A percentile compares a stretch with the other conserved stretches of the same genome.
Conservation (phyloP, 2,888 invertebrate genomes). For the Dilophus febrilis region DNA sequence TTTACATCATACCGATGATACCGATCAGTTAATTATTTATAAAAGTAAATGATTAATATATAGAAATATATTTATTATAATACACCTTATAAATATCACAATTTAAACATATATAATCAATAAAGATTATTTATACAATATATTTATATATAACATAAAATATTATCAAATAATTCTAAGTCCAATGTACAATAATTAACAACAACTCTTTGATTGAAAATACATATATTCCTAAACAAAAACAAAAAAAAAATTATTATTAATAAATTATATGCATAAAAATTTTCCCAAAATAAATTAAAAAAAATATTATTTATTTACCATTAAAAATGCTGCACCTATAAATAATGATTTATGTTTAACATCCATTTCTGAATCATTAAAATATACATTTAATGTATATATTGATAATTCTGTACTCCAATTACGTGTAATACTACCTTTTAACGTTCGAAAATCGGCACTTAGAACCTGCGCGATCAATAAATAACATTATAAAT, state of each 20-base stretch:
- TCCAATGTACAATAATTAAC: too few species aligned
- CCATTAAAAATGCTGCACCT: conserved; percentile 70
- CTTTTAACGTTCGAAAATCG: conserved; percentile 43
- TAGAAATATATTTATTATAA: too few species aligned
- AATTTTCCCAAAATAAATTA: neutral
- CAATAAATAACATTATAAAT: too few species aligned
- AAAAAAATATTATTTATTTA: too few species aligned
- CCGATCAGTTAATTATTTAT: too few species aligned
- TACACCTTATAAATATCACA: too few species aligned
- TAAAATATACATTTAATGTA: conserved; percentile 57
- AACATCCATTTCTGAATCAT: conserved; percentile 48
- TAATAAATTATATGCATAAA: neutral
- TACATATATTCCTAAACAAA: conserved; percentile 24
- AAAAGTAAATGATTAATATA: too few species aligned
- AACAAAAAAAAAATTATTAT: conserved; percentile 1
- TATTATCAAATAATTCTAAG: too few species aligned
- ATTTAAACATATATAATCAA: too few species aligned
- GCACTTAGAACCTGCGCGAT: conserved; percentile 37
- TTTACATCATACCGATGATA: too few species aligned
- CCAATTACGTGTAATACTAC: conserved; percentile 56
- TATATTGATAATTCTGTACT: conserved; percentile 49
- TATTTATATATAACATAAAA: too few species aligned
- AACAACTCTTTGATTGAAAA: conserved; percentile 20
- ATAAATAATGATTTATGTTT: conserved; percentile 64
- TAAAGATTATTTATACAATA: too few species aligned